phyloP scores from a whole-genome alignment of 2,888 invertebrate genomes.

The Heteromurus nitidus region DNA sequence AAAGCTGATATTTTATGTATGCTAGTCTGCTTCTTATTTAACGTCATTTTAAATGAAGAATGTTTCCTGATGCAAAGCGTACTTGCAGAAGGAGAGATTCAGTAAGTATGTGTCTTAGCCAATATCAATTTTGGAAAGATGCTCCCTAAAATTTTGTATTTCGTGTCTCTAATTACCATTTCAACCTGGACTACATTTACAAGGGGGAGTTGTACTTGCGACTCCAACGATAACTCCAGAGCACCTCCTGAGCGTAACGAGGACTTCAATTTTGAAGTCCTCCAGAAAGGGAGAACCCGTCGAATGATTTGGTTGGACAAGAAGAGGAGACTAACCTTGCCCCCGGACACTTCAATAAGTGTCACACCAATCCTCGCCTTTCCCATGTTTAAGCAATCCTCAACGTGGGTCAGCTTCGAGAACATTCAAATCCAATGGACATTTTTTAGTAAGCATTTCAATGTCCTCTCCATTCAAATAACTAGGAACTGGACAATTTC shows the following conservation, averaged over 20 bases:
- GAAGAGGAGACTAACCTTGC: constrained; percentile 28
- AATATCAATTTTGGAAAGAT: too few relatives aligned
- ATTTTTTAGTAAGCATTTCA: constrained; percentile 43
- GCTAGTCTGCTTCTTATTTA: too few relatives aligned
- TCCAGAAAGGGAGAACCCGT: constrained; percentile 38
- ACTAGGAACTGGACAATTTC: too few relatives aligned
- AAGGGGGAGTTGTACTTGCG: neutral
- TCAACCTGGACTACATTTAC: too few relatives aligned
- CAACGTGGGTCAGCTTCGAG: constrained; percentile 43
- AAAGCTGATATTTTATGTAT: too few relatives aligned
- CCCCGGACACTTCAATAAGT: constrained; percentile 37
- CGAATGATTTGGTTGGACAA: constrained; percentile 46
- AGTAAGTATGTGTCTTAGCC: too few relatives aligned
- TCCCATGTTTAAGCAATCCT: constrained; percentile 45
- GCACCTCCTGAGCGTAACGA: neutral
- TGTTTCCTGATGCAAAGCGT: too few relatives aligned
- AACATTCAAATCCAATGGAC: constrained; percentile 46
- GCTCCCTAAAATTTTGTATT: neutral
- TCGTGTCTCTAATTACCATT: too few relatives aligned
- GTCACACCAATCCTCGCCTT: constrained; percentile 43
- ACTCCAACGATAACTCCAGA: neutral
- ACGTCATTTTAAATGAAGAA: too few relatives aligned
- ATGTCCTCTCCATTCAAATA: too few relatives aligned
- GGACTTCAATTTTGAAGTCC: neutral
- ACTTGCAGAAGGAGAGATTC: too few relatives aligned